phyloP scores from a whole-genome alignment of 2,888 invertebrate species.

The Sympetrum striolatum region DNA sequence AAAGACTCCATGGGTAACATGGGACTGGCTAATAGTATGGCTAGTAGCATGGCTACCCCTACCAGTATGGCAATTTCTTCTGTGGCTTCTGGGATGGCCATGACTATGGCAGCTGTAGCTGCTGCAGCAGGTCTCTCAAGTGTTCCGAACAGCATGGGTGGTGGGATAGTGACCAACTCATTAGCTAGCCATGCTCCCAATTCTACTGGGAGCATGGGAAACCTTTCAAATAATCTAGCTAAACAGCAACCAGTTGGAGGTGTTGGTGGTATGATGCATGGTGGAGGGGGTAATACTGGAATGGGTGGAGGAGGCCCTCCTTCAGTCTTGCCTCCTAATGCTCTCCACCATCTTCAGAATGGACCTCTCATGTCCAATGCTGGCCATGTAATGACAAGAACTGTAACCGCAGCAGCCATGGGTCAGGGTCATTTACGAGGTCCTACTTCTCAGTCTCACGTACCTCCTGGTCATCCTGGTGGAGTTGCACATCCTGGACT shows the following conservation, averaged over 20 bases:
- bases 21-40: slow-evolving; percentile 53
- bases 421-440: slow-evolving; percentile 57
- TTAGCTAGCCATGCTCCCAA: slow-evolving; percentile 77
- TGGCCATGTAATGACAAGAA: slow-evolving; percentile 56
- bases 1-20: slow-evolving; percentile 51
- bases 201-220: slow-evolving; percentile 64
- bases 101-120: slow-evolving; percentile 62
- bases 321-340: slow-evolving; percentile 54
- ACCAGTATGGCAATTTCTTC: slow-evolving; percentile 54
- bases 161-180: slow-evolving; percentile 72
- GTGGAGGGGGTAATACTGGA: slow-evolving; percentile 53
- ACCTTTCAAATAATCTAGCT: slow-evolving; percentile 29
- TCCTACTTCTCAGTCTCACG: slow-evolving; percentile 58
- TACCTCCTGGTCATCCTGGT: slow-evolving; percentile 59
- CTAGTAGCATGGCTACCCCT: slow-evolving; percentile 63
- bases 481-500: slow-evolving; percentile 53
- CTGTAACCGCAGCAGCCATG: slow-evolving; percentile 55
- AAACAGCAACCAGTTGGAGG: slow-evolving; percentile 27
- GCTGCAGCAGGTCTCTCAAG: slow-evolving; percentile 77
- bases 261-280: slow-evolving; percentile 26
- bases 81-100: slow-evolving; percentile 58
- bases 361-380: slow-evolving; percentile 72
- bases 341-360: slow-evolving; percentile 69
- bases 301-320: slow-evolving; percentile 74
- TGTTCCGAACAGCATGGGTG: slow-evolving; percentile 65